phyloP scores from a whole-genome alignment of 2,797 vertebrate species.

The Meriones psammophilus region DNA sequence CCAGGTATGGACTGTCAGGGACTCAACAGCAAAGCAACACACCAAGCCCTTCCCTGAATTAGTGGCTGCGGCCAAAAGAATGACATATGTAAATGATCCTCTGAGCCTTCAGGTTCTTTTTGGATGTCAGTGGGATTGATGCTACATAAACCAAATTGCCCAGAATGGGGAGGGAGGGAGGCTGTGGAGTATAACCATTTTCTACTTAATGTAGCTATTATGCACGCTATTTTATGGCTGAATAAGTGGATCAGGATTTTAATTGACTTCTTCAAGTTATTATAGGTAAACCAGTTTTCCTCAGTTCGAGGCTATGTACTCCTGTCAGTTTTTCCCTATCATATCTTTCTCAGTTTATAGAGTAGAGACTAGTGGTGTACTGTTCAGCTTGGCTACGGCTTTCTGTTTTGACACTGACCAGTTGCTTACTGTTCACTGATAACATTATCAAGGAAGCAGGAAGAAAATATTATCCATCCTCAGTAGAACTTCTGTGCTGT shows the following conservation, averaged over 20 bases:
- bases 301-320: not conserved
- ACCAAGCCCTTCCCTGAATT: not conserved
- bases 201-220: not conserved
- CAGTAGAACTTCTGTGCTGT: not conserved
- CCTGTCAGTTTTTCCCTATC: not conserved
- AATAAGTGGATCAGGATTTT: not conserved
- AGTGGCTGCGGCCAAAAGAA: not conserved
- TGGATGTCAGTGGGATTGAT: not conserved
- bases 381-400: not conserved
- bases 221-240: not conserved
- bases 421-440: not conserved
- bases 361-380: not conserved
- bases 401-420: not conserved
- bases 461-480: not conserved
- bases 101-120: not conserved
- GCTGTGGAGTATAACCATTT: fast-evolving
- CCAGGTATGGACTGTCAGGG: not conserved
- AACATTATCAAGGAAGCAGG: not conserved
- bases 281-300: not conserved
- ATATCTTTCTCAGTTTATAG: not conserved
- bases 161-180: not conserved
- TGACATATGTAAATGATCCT: not conserved
- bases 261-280: not conserved
- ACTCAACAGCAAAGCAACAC: not conserved
- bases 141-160: not conserved